Base-by-base conservation (phyloP, 1,140 invertebrate species). In the Drosophila virilis region DNA sequence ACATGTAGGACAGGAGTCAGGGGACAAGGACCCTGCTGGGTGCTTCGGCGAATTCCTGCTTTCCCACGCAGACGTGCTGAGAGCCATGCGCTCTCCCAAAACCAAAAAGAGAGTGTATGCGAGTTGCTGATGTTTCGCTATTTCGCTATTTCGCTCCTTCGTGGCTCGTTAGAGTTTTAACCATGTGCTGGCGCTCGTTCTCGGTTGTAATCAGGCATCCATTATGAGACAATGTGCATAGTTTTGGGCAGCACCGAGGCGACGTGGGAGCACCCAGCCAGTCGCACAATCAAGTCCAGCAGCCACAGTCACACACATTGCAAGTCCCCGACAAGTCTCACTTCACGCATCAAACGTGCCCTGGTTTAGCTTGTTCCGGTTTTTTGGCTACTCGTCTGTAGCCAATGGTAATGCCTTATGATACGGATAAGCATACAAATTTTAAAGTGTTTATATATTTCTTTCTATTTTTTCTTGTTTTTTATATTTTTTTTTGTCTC, bases 221-320 rank as follows among this genome's bases (percentile, higher is more conserved):
- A 68, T 74, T 74, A 74, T 69, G 71, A 74, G 71, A 74, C 71
- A 60, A 74, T 74, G 65, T 74, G 65, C 71, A 61, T 69, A 74
- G 65, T 68, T 68, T 59, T 51, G 64, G 70, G 50, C 64, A 52
- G 33, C 65, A 64, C 17, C 68, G 51, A 48, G 65, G 37, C 71
- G 37, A 60, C 38, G 54, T 59, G 62, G 58, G 48, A 57, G 60
- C 68, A 45, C 42, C 17, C 37, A 22, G 48, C 32, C 65, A 74
- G 65, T 61, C 65, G 71, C 65, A 65, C 65, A 61, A 69, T 68
- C 71, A 74, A 74, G 50, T 69, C 71, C 71, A 74, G 71, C 65
- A 74, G 71, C 70, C 70, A 38, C 71, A 74, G 71, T 74, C 71
- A 65, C 69, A 71, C 64, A 67, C 70, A 71, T 71, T 64, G 68